Evolutionary conservation across 1,140 invertebrate genomes (phyloP).

Genomic region (Aphidius gifuensis): DNA sequence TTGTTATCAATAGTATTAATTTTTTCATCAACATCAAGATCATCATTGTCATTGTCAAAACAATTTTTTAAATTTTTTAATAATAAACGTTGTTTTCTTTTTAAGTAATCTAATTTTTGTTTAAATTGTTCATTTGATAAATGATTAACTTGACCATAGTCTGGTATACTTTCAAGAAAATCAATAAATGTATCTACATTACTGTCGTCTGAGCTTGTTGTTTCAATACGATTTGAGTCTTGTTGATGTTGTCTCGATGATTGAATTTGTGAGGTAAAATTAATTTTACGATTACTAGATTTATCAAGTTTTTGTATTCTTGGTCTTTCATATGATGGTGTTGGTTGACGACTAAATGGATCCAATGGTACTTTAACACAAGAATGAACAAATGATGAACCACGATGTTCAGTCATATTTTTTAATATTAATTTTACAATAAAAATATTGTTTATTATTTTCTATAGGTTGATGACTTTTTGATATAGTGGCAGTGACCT

Average conservation of each 20-base stretch:
- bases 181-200: constrained; percentile 59
- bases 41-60: constrained; percentile 43
- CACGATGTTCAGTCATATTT: constrained; percentile 43
- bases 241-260: not conserved
- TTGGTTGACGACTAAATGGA: constrained; percentile 63
- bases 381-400: constrained; percentile 55
- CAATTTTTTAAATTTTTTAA: constrained; percentile 56
- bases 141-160: constrained; percentile 67
- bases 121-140: constrained; percentile 67
- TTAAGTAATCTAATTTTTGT: constrained; percentile 62
- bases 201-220: constrained; percentile 31
- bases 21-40: constrained; percentile 32
- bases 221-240: constrained; percentile 24
- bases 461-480: too few relatives aligned
- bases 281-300: constrained; percentile 33
- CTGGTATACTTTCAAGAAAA: constrained; percentile 67
- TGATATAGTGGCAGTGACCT: too few relatives aligned
- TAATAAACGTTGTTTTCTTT: constrained; percentile 62
- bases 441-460: not conserved
- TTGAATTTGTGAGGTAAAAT: constrained; percentile 24
- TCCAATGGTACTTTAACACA: constrained; percentile 65
- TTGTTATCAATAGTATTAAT: constrained; percentile 14
- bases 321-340: constrained; percentile 62
- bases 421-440: not conserved
- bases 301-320: constrained; percentile 41